Evolutionary conservation across 2,113 vertebrate genomes (phyloP).

Genomic region (Eulemur rufifrons): DNA sequence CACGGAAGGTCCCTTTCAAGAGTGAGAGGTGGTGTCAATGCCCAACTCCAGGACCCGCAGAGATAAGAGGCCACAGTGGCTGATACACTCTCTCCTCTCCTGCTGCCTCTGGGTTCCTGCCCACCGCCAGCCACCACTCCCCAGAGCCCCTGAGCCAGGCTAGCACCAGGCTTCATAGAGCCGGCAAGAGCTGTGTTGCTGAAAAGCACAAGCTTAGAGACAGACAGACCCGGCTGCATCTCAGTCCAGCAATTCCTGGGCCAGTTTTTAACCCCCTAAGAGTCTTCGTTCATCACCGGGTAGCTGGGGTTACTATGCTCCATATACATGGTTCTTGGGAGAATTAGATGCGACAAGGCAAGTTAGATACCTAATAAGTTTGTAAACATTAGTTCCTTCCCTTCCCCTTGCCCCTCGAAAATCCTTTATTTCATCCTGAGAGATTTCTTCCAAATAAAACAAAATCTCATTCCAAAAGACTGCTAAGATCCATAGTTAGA

Average conservation of each 20-base stretch:
- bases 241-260: background rate
- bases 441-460: background rate
- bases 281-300: background rate
- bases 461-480: background rate
- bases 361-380: background rate
- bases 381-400: background rate
- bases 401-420: background rate
- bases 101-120: background rate
- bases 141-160: background rate
- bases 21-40: background rate
- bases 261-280: background rate
- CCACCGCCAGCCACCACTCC: too few relatives aligned
- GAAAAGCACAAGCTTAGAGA: background rate
- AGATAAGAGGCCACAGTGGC: background rate
- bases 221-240: background rate
- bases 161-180: background rate
- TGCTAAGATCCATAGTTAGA: background rate
- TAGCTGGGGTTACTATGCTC: background rate
- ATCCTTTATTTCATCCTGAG: background rate
- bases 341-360: background rate
- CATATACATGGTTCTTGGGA: background rate
- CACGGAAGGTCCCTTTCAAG: background rate
- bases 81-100: fast-evolving
- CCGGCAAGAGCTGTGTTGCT: background rate
- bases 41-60: background rate